Evolutionary conservation across 2,113 vertebrate species (phyloP).

Genomic region (Strix aluco): DNA sequence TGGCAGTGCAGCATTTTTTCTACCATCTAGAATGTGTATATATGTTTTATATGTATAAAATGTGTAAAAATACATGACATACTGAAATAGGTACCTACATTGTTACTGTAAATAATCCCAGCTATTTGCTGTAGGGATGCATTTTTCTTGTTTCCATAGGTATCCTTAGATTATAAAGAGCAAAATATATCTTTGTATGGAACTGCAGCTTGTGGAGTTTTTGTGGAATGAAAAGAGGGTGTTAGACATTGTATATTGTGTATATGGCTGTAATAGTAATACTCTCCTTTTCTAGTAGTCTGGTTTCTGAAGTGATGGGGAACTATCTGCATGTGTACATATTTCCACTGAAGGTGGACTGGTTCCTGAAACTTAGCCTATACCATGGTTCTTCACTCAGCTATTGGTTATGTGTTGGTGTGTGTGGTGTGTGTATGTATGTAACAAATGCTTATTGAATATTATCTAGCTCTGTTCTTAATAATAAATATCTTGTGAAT

Average conservation of each 20-base stretch:
- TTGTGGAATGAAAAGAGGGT: background rate
- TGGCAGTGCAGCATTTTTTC: background rate
- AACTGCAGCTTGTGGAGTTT: background rate
- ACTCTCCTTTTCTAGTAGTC: background rate
- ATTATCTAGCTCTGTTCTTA: background rate
- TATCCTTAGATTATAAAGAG: background rate
- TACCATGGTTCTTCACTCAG: background rate
- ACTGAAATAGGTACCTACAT: background rate
- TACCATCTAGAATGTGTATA: background rate
- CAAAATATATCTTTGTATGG: background rate
- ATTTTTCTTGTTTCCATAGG: background rate
- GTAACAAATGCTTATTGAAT: background rate
- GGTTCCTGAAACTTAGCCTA: background rate
- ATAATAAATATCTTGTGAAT: background rate
- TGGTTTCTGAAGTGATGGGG: background rate
- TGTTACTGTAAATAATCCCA: background rate
- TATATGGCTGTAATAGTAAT: background rate
- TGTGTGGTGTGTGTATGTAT: background rate
- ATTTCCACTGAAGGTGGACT: background rate
- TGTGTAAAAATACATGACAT: background rate
- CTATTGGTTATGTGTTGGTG: background rate
- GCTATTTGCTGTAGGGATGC: background rate
- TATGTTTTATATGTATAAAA: background rate
- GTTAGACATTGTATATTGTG: background rate
- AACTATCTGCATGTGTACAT: accelerated